These are phyloP conservation scores for Bombus waltoni DNA, from an alignment of 1,140 invertebrate species.

Conservation along the genomic window DNA sequence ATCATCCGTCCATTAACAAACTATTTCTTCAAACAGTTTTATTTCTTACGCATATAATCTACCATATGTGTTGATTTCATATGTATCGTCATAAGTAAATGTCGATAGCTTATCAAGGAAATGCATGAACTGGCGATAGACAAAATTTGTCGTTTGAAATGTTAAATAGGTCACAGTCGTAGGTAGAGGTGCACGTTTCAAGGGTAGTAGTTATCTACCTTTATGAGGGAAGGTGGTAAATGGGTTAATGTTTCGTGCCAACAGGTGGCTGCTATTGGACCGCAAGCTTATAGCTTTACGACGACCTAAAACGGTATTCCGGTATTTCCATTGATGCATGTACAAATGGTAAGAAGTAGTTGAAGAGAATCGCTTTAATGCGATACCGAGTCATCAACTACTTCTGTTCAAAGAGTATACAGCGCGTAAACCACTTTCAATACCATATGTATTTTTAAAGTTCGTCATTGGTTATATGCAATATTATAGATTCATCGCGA, in stretches of 20 bases:
- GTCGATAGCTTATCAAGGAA: too few species aligned
- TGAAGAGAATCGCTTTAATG: neutral
- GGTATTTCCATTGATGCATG: conserved; percentile 70
- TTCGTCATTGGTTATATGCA: neutral
- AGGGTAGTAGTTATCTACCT: conserved; percentile 70
- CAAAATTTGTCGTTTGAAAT: conserved; percentile 19
- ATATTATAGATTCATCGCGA: neutral
- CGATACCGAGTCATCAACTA: too few species aligned
- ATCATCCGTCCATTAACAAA: neutral
- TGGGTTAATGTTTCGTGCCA: conserved; percentile 82
- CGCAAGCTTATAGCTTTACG: conserved; percentile 79
- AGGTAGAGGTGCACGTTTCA: conserved; percentile 36
- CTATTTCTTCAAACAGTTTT: too few species aligned
- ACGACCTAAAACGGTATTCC: conserved; percentile 74
- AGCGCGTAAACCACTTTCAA: neutral
- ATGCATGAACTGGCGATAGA: neutral
- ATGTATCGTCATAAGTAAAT: neutral
- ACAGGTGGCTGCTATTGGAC: conserved; percentile 81
- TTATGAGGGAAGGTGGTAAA: conserved; percentile 80
- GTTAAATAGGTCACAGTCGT: conserved; percentile 39
- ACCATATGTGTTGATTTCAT: neutral
- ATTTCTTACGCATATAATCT: neutral
- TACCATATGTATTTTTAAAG: too few species aligned
- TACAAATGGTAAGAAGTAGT: conserved; percentile 16
- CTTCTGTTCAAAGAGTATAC: neutral